These are phyloP conservation scores for Melanotaenia pygmaea DNA, from an alignment of 2,797 vertebrate species.

Conservation along the genomic window DNA sequence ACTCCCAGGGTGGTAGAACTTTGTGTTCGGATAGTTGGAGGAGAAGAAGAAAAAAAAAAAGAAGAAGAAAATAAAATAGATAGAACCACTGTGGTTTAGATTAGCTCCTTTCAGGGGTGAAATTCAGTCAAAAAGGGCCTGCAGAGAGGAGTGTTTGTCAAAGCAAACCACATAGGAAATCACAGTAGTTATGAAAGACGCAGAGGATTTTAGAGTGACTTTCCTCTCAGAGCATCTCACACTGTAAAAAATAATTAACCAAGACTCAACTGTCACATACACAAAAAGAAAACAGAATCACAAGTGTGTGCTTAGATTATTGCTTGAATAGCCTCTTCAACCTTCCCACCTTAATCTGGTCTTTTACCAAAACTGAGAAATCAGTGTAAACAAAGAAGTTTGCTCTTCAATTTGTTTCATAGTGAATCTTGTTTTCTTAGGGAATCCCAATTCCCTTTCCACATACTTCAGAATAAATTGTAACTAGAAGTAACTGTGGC, in stretches of 20 bases:
- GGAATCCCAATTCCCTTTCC: slow-evolving; percentile 40
- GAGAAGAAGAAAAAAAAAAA: background rate
- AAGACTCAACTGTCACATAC: slow-evolving; percentile 48
- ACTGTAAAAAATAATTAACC: slow-evolving; percentile 60
- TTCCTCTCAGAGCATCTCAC: slow-evolving; percentile 34
- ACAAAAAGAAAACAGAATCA: slow-evolving; percentile 22
- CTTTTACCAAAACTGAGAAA: slow-evolving; percentile 54
- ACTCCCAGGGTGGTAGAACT: slow-evolving; percentile 62
- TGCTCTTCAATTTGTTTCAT: slow-evolving; percentile 55
- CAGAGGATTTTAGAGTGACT: slow-evolving; percentile 17
- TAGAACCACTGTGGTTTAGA: slow-evolving; percentile 51
- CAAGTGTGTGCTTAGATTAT: slow-evolving; percentile 50
- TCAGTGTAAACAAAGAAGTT: slow-evolving; percentile 49
- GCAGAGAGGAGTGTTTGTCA: slow-evolving; percentile 42
- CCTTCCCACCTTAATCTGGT: slow-evolving; percentile 56
- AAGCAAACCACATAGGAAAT: slow-evolving; percentile 60
- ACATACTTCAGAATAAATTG: slow-evolving; percentile 58
- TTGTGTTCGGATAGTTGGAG: slow-evolving; percentile 14
- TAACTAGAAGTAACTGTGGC: slow-evolving; percentile 28
- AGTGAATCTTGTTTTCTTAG: slow-evolving; percentile 39
- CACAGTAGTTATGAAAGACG: slow-evolving; percentile 30
- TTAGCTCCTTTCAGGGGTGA: slow-evolving; percentile 43
- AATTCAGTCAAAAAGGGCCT: slow-evolving; percentile 21
- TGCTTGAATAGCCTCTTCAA: slow-evolving; percentile 47
- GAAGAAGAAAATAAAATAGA: slow-evolving; percentile 4